Base-by-base conservation (phyloP, 2,888 invertebrate species). In the Dynastes hyllus region DNA sequence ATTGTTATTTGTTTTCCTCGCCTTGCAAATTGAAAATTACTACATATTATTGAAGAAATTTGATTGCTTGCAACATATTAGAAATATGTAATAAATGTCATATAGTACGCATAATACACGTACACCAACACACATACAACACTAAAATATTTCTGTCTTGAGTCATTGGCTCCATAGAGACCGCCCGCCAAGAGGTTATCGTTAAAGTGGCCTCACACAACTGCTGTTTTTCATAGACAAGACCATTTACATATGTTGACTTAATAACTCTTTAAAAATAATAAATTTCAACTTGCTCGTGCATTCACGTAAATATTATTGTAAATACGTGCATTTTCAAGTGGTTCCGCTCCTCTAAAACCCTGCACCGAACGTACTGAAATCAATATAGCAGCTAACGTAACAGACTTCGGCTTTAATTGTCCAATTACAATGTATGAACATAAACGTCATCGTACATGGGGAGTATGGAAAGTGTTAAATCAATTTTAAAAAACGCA, bases 151-250 rank as follows among this genome's bases (percentile, higher is more conserved):
- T 73, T 73, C 73, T 73, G 73, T 73, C 61, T 73, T 73, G 73
- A 73, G 73, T 73, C 73, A 73, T 73, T 61, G 73, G 73, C 73
- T 73, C 58, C 73, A 27, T 22, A 73, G 11, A 32, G 73, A 73
- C 73, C 73, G 73, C 73, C 73, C 61, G 73, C 73, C 45, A 61
- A 73, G 73, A 73, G 73, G 73, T 73, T 73, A 73, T 73, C 73
- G 73, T 73, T 73, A 61, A 61, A 73, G 73, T 73, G 73, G 73
- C 73, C 73, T 73, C 73, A 73, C 73, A 61, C 69, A 69, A 73
- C 73, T 61, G 58, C 61, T 61, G 58, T 37, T 55, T 58, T 55
- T 58, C 45, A 73, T 58, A 73, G 58, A 73, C 61, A 61, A 73
- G 61, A 61, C 73, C 61, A 73, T 61, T 73, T 61, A 61, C 73